These are phyloP conservation scores for Eupsilia transversa DNA, from an alignment of 2,888 invertebrate genomes.

Conservation along the genomic window DNA sequence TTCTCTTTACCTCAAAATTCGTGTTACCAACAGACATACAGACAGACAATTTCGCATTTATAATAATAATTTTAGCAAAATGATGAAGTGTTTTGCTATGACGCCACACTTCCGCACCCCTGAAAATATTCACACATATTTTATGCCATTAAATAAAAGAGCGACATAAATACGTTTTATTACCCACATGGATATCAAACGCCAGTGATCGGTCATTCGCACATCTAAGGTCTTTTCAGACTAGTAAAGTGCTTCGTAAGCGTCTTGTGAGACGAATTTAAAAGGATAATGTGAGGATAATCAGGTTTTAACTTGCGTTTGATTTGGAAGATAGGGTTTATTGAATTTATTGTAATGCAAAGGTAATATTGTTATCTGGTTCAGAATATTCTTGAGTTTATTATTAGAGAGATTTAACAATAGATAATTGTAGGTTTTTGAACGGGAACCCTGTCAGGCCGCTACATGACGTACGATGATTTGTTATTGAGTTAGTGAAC, in stretches of 20 bases:
- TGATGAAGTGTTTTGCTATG: not conserved
- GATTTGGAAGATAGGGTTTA: conserved; percentile 33
- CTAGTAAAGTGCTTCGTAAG: conserved; percentile 16
- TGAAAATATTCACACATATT: conserved; percentile 1
- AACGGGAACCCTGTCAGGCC: too few species aligned
- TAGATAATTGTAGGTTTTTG: too few species aligned
- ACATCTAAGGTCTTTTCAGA: conserved; percentile 11
- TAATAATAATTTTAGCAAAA: not conserved
- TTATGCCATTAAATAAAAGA: conserved; percentile 27
- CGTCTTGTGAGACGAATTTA: conserved; percentile 29
- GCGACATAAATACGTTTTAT: not conserved
- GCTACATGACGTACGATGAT: too few species aligned
- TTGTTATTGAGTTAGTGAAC: too few species aligned
- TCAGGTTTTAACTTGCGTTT: not conserved
- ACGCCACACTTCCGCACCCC: not conserved
- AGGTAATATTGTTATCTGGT: not conserved
- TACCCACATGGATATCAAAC: conserved; percentile 3
- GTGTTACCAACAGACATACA: not conserved
- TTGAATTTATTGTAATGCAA: conserved; percentile 32
- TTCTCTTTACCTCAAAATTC: too few species aligned
- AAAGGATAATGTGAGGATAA: conserved; percentile 19
- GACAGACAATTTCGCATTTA: not conserved
- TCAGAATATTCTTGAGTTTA: too few species aligned
- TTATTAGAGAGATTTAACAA: too few species aligned
- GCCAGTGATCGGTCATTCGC: conserved; percentile 22